Evolutionary conservation across 2,888 invertebrate species (phyloP), one percentile per base, ranked within the genome.

Genomic region (Silvanus unidentatus): DNA sequence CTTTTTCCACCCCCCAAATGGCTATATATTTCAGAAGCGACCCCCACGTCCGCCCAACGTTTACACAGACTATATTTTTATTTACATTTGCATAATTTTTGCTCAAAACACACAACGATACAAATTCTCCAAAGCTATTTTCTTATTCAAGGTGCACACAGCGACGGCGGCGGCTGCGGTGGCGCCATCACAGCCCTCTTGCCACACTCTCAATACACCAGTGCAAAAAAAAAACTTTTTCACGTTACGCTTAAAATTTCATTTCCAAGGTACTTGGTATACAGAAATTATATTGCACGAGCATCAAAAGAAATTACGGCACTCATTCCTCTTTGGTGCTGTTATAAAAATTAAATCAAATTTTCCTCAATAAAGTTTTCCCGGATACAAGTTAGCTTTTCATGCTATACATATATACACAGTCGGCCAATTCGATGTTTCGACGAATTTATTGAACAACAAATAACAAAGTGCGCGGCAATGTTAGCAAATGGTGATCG

Each of bases 261-360:
- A 59, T 64, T 63, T 64, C 56, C 54, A 45, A 63, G 62, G 62
- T 65, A 65, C 64, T 66, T 63, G 67, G 63, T 66, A 68, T 65
- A 65, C 65, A 66, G 66, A 70, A 71, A 71, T 71, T 70, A 68
- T 67, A 69, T 71, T 71, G 66, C 64, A 22, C 43, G 48, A 66
- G 68, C 70, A 66, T 71, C 71, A 71, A 71, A 71, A 70, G 70
- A 69, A 71, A 71, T 71, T 71, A 71, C 71, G 65, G 65, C 70
- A 70, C 70, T 70, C 70, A 64, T 68, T 67, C 65, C 69, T 67
- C 69, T 69, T 68, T 69, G 63, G 64, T 59, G 67, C 65, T 65
- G 68, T 67, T 69, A 69, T 67, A 70, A 69, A 70, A 71, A 71
- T 71, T 69, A 69, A 71, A 71, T 71, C 70, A 71, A 71, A 71